Base-by-base conservation (phyloP, 2,797 vertebrate genomes). In the Sus cebifrons region DNA sequence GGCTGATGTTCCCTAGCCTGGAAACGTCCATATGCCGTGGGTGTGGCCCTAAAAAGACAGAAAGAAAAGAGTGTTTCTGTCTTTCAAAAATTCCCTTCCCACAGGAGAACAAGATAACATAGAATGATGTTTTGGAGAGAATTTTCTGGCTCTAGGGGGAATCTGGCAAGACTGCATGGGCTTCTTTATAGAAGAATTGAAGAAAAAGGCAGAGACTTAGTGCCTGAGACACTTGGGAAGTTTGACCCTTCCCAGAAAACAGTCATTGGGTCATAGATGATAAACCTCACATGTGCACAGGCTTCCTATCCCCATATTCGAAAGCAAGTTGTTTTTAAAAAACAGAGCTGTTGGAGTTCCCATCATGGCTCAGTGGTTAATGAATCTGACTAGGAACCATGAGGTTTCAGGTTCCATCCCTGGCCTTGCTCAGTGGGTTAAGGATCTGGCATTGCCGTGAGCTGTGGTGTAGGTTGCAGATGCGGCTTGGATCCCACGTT, bases 161-260 rank as follows among this genome's bases (percentile, higher is more conserved):
- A 67, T 77, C 83, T 89, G 67, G 52, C 49, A 85, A 68, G 36
- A 79, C 12, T 73, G 12, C 1, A 23, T 88, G 18, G 27, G 83
- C 32, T 49, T 44, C 36, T 74, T 36, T 54, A 40, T 67, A 56
- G n/a, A 40, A 67, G 15, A 49, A 16, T 40, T 85, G 32, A 86
- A 62, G 65, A 82, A 70, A 9, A 44, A 78, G 73, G 32, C 40
- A 89, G 52, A 92, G 73, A 52, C 49, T 84, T 94, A 49, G 21
- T 56, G 29, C 71, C 54, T 44, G 36, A 85, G n/a, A 60, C 11
- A 6, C n/a, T 82, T 91, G 52, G 70, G 56, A 87, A 78, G 60
- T 75, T 86, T 92, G 68, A 44, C 10, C 13, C 21, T 49, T 92
- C 7, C 27, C 81, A 36, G 86, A 49, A 85, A 81, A 96, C 74